Evolutionary conservation across 2,113 vertebrate genomes (phyloP).

Genomic region (Lampris megalopsis): DNA sequence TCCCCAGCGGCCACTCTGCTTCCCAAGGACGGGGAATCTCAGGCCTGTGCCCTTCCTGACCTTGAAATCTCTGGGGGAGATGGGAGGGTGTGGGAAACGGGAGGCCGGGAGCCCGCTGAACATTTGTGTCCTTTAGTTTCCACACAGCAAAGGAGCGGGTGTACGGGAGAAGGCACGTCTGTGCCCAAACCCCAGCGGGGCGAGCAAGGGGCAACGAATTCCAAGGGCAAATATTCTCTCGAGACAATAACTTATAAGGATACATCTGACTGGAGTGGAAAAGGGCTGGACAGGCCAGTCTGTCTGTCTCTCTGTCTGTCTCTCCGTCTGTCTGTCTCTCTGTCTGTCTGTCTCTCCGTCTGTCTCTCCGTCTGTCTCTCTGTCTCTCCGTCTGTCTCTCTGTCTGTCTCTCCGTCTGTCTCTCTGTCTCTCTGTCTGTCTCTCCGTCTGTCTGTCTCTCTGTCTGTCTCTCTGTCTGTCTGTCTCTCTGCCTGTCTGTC

Average conservation of each 20-base stretch:
- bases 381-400: too few relatives aligned
- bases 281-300: not conserved
- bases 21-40: constrained; percentile 72
- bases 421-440: constrained; percentile 2
- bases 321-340: too few relatives aligned
- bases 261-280: constrained; percentile 32
- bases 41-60: constrained; percentile 73
- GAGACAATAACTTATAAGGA: constrained; percentile 64
- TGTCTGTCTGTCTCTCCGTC: too few relatives aligned
- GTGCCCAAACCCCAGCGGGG: constrained; percentile 44
- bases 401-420: too few relatives aligned
- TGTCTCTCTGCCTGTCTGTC: too few relatives aligned
- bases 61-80: constrained; percentile 77
- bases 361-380: too few relatives aligned
- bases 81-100: constrained; percentile 76
- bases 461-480: too few relatives aligned
- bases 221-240: constrained; percentile 30
- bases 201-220: constrained; percentile 50
- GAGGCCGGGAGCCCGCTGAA: constrained; percentile 73
- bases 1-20: constrained; percentile 48
- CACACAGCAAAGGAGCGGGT: constrained; percentile 49
- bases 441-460: too few relatives aligned
- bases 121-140: constrained; percentile 79
- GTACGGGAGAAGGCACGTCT: constrained; percentile 40
- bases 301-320: constrained; percentile 25